These are phyloP conservation scores for Antigone vipio DNA, from an alignment of 2,113 vertebrate genomes.

Conservation along the genomic window DNA sequence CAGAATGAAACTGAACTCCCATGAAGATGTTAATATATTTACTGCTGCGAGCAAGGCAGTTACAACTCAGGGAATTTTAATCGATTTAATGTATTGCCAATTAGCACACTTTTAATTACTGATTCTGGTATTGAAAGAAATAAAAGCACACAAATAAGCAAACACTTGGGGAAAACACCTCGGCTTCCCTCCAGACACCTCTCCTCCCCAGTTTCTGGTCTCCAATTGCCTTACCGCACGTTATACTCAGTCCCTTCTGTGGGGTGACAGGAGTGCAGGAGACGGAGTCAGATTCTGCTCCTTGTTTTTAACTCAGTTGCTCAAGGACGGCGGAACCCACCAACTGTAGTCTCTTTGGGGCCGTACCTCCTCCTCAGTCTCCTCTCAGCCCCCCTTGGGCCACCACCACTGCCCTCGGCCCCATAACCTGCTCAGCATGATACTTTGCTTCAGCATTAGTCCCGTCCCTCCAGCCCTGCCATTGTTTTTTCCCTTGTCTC, in stretches of 20 bases:
- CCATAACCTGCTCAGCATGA: not conserved
- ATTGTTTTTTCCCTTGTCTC: not conserved
- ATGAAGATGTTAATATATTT: not conserved
- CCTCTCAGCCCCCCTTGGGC: not conserved
- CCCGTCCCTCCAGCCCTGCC: not conserved
- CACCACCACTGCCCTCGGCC: not conserved
- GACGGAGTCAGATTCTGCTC: not conserved
- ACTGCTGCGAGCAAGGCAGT: not conserved
- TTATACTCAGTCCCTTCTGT: not conserved
- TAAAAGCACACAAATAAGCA: not conserved
- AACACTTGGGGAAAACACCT: not conserved
- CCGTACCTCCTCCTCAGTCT: not conserved
- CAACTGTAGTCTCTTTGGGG: not conserved
- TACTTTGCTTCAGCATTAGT: not conserved
- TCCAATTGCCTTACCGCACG: rapidly evolving
- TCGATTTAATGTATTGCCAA: not conserved
- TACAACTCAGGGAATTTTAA: not conserved
- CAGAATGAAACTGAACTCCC: not conserved
- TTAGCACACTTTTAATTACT: not conserved
- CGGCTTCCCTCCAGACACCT: not conserved
- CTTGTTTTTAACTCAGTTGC: not conserved
- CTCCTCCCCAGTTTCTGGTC: not conserved
- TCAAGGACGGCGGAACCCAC: not conserved
- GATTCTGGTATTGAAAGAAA: not conserved
- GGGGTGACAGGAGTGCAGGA: not conserved